Percentiles rank a stretch among this genome's conserved stretches.
Evolutionary conservation across 2,888 invertebrate genomes (phyloP).

Genomic region (Himalopsyche japonica): DNA sequence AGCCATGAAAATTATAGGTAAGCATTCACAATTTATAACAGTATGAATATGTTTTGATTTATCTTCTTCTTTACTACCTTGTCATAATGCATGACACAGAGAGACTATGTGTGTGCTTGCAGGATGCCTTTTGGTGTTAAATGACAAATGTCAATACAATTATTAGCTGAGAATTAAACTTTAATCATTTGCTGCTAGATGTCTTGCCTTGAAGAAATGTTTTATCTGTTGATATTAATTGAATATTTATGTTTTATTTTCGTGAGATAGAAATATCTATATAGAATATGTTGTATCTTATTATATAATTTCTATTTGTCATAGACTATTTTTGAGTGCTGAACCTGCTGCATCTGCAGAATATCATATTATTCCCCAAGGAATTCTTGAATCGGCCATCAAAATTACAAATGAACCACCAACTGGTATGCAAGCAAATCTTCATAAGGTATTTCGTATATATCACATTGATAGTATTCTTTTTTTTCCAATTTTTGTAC

Average conservation of each 20-base stretch:
- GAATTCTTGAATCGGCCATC: conserved; percentile 89
- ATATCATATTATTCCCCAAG: conserved; percentile 74
- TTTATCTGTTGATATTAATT: too few species aligned
- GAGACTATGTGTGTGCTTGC: too few species aligned
- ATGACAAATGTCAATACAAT: too few species aligned
- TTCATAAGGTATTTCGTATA: conserved; percentile 69
- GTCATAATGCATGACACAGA: too few species aligned
- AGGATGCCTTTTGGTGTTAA: too few species aligned
- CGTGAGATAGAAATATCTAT: too few species aligned
- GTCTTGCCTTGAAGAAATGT: too few species aligned
- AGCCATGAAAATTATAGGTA: conserved; percentile 66
- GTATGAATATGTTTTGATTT: too few species aligned
- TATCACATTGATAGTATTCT: neutral
- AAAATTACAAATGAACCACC: conserved; percentile 97
- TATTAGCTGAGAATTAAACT: too few species aligned
- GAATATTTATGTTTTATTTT: too few species aligned
- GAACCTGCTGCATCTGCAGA: conserved; percentile 77
- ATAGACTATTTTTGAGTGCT: conserved; percentile 80
- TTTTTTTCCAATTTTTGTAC: neutral
- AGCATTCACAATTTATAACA: neutral
- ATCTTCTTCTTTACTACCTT: too few species aligned
- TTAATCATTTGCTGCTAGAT: too few species aligned
- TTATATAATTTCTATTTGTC: neutral
- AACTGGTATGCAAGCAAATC: conserved; percentile 91
- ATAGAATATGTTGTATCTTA: neutral